These are phyloP conservation scores for Leiothrix lutea DNA, from an alignment of 2,113 vertebrate genomes.

Conservation along the genomic window DNA sequence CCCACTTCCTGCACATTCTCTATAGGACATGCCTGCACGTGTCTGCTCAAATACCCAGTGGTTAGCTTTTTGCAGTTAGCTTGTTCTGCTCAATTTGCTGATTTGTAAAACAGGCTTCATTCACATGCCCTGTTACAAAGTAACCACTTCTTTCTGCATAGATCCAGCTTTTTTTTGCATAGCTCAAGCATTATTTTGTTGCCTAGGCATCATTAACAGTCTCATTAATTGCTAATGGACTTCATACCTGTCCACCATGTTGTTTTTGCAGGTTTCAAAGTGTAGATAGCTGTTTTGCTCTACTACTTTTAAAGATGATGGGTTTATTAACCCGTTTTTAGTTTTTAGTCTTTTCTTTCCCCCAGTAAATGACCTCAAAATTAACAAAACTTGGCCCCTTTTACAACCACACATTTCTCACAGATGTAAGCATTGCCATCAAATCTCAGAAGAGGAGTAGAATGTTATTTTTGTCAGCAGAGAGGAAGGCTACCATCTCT, in stretches of 20 bases:
- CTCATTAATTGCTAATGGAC: neutral
- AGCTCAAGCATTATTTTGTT: neutral
- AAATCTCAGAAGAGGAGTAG: neutral
- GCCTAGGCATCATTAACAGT: neutral
- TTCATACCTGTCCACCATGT: accelerated
- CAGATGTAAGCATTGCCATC: neutral
- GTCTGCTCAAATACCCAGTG: neutral
- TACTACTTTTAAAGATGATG: neutral
- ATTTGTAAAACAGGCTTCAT: neutral
- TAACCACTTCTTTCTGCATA: neutral
- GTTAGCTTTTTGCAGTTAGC: neutral
- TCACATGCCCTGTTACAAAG: neutral
- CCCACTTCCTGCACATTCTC: accelerated
- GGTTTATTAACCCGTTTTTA: neutral
- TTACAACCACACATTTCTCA: neutral
- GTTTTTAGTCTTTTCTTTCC: neutral
- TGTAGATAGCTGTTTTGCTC: neutral
- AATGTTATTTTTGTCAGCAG: neutral
- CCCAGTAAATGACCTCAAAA: accelerated
- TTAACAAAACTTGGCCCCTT: neutral
- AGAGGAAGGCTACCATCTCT: neutral
- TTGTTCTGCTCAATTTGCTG: neutral
- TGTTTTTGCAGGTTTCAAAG: neutral
- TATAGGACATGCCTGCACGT: neutral
- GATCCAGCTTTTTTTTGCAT: neutral